Conservation (phyloP, 1,140 invertebrate genomes). For the Drosophila bocki region DNA sequence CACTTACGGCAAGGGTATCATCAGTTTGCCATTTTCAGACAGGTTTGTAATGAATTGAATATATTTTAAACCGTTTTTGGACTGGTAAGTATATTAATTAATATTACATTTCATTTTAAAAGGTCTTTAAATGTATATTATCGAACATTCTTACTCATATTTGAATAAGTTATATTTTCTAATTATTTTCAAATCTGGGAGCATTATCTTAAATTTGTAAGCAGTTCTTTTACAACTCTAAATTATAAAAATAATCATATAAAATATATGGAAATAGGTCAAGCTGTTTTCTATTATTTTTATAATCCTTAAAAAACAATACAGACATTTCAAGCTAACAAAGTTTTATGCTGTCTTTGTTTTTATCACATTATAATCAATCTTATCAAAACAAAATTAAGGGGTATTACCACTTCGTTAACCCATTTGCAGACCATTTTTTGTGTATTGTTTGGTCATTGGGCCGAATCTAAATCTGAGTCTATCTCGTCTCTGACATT, state of each 20-base stretch:
- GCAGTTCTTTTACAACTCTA: too few relatives aligned
- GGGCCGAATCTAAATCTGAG: conserved; percentile 54
- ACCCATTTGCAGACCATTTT: background rate
- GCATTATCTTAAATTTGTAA: too few relatives aligned
- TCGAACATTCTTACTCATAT: too few relatives aligned
- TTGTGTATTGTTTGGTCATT: conserved; percentile 67
- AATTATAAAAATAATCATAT: too few relatives aligned
- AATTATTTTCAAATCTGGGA: too few relatives aligned
- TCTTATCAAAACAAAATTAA: background rate
- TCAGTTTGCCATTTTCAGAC: background rate
- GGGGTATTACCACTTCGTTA: conserved; percentile 34
- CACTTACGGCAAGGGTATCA: conserved; percentile 17
- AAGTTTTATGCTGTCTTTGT: background rate
- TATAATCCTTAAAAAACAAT: too few relatives aligned
- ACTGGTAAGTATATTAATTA: background rate
- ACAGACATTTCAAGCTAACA: too few relatives aligned
- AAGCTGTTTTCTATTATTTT: too few relatives aligned
- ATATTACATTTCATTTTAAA: too few relatives aligned
- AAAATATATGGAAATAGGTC: too few relatives aligned
- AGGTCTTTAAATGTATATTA: too few relatives aligned
- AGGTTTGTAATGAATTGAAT: conserved; percentile 1
- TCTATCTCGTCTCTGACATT: conserved; percentile 68
- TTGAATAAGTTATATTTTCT: too few relatives aligned
- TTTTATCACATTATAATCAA: background rate
- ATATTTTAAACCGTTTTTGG: background rate